Conservation (phyloP, 2,113 vertebrate genomes). For the Sinocyclocheilus grahami region DNA sequence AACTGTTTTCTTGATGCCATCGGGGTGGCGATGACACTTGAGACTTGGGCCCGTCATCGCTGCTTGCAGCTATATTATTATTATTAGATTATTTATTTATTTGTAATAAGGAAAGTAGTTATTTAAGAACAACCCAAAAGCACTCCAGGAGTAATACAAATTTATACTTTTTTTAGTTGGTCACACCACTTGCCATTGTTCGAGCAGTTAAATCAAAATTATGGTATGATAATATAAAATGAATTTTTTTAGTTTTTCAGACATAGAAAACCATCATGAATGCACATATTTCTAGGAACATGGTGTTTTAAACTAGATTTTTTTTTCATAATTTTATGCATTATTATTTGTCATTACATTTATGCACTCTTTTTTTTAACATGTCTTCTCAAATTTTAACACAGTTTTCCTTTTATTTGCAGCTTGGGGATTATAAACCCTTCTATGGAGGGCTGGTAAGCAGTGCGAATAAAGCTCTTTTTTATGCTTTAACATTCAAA, state of each 20-base stretch:
- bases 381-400: neutral
- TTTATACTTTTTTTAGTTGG: neutral
- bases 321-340: neutral
- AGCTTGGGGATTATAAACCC: slow-evolving; percentile 83
- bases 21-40: too few species aligned
- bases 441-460: slow-evolving; percentile 82
- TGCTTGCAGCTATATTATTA: neutral
- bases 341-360: neutral
- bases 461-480: slow-evolving; percentile 38
- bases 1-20: too few species aligned
- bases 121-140: neutral
- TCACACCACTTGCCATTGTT: neutral
- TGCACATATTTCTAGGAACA: neutral
- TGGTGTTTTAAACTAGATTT: neutral
- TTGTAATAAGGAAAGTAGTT: neutral
- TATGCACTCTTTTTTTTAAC: neutral
- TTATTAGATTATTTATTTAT: neutral
- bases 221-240: neutral
- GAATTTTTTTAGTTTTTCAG: neutral
- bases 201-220: neutral
- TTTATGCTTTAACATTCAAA: slow-evolving; percentile 7
- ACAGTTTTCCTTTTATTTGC: slow-evolving; percentile 49
- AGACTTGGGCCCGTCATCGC: neutral
- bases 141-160: neutral
- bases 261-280: neutral